Conservation (phyloP, 2,797 vertebrate genomes). For the Pseudochirops cupreus region DNA sequence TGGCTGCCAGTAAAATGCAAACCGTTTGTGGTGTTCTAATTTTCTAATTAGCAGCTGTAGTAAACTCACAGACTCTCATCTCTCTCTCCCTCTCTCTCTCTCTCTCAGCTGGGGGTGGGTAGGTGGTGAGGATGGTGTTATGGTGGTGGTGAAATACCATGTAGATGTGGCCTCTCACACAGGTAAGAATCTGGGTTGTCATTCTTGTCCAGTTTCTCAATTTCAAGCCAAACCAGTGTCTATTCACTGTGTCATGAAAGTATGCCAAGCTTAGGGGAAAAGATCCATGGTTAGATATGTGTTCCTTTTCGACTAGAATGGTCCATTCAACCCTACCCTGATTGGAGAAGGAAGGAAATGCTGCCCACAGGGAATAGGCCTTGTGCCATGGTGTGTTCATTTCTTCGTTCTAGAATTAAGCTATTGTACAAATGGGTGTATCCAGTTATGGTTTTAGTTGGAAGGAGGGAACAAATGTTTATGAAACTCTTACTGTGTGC, state of each 20-base stretch:
- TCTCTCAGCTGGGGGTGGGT: not conserved
- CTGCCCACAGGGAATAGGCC: not conserved
- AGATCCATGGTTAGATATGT: not conserved
- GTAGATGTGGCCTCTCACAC: not conserved
- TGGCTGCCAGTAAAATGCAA: constrained; percentile 80
- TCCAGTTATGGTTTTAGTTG: not conserved
- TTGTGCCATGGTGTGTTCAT: not conserved
- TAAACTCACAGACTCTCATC: constrained; percentile 49
- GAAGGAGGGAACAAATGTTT: not conserved
- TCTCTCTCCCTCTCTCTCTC: no score
- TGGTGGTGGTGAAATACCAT: not conserved
- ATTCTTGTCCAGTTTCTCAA: not conserved
- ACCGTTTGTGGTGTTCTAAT: constrained; percentile 83
- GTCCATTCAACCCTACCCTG: not conserved
- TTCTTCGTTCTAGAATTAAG: not conserved
- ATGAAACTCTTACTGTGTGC: not conserved
- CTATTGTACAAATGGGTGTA: not conserved
- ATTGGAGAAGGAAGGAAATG: not conserved
- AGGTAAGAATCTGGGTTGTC: not conserved
- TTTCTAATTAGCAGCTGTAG: constrained; percentile 86
- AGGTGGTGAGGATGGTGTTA: not conserved
- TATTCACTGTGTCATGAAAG: not conserved
- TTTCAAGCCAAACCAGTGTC: not conserved
- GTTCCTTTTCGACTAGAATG: not conserved
- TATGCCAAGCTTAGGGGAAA: not conserved